Evolutionary conservation across 2,797 vertebrate species (phyloP).

Genomic region (Kryptolebias ocellatus): DNA sequence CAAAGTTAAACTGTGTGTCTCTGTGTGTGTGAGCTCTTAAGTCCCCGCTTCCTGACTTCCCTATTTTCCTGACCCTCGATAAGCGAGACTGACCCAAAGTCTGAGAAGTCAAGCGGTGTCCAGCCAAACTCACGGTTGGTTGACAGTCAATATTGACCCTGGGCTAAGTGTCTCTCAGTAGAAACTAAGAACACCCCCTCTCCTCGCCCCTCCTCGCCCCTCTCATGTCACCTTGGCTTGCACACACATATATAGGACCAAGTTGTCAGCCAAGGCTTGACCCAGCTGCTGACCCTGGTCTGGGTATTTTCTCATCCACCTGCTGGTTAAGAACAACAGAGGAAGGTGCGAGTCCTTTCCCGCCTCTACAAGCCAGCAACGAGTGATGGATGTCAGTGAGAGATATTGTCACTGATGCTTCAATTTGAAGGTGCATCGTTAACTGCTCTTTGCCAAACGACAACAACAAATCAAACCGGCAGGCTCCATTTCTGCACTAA

Average conservation of each 20-base stretch:
- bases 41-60: conserved; percentile 21
- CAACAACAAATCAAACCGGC: conserved; percentile 46
- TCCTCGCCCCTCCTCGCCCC: conserved; percentile 31
- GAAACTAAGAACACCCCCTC: conserved; percentile 54
- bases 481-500: conserved; percentile 33
- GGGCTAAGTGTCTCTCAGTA: conserved; percentile 67
- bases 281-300: conserved; percentile 64
- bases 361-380: conserved; percentile 40
- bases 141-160: conserved; percentile 79
- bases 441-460: conserved; percentile 54
- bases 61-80: conserved; percentile 13
- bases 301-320: conserved; percentile 76
- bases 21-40: conserved; percentile 19
- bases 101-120: conserved; percentile 66
- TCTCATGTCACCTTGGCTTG: conserved; percentile 57
- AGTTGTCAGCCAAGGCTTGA: conserved; percentile 55
- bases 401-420: conserved; percentile 70
- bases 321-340: conserved; percentile 62
- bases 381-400: conserved; percentile 67
- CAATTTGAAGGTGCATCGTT: conserved; percentile 69
- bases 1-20: conserved; percentile 24
- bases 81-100: conserved; percentile 54
- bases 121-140: conserved; percentile 76
- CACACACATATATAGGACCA: conserved; percentile 50
- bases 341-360: conserved; percentile 54